Evolutionary conservation across 2,888 invertebrate species (phyloP), one percentile per base, ranked within the genome.

Genomic region (Nesidiocoris tenuis): DNA sequence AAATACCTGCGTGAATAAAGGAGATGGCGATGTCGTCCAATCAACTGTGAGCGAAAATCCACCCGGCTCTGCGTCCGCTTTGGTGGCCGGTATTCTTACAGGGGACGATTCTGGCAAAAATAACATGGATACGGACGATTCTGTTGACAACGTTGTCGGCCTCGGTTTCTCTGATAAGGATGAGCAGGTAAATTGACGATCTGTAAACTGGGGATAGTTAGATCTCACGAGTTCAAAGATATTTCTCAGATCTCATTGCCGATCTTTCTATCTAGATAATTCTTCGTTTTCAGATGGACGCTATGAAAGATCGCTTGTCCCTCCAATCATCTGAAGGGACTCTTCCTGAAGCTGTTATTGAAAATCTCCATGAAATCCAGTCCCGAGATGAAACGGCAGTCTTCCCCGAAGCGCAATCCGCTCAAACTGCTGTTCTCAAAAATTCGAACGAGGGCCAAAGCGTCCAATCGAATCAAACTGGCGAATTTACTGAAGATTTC

Each of bases 81-180:
- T 65, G 65, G 18, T 39, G 24, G 65, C 63, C 7, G 23, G 25
- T 1, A 23, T 17, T 12, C 63, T 63, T 63, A 25, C 16, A 5
- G 39, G 19, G 1, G 18, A 23, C 19, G 17, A 24, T 2, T 9
- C 21, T 19, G 24, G 16, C n/a, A 72, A 72, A 39, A 16, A 9
- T 25, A 39, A 61, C 1, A 72, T 72, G 72, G 72, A 74, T 16
- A 57, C 66, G n/a, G 74, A 75, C 25, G 74, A 75, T 54, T 74
- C 74, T 1, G 19, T 19, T 0, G 56, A 66, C 16, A 56, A 24
- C 16, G 23, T 21, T n/a, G 25, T 23, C 9, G 66, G 65, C 19
- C n/a, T 57, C 16, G 57, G 18, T 25, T 64, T 74, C 12, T 23
- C 66, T 21, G 66, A 75, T 57, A 54, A 65, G 0, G 65, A 75